Evolutionary conservation across 2,888 invertebrate genomes (phyloP).

Genomic region (Neoitamus cyanurus): DNA sequence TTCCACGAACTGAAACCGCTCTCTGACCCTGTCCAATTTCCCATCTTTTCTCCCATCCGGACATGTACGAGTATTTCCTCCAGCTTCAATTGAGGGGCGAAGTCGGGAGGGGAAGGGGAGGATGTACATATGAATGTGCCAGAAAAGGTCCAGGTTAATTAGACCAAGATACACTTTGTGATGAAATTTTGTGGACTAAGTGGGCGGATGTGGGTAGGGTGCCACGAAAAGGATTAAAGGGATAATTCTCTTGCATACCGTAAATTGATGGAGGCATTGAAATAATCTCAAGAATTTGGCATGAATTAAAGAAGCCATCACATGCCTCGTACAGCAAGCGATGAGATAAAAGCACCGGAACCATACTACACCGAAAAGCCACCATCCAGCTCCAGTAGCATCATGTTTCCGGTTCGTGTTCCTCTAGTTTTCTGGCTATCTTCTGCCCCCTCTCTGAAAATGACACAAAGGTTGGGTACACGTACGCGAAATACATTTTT

Average conservation of each 20-base stretch:
- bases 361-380: not conserved
- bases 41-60: not conserved
- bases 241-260: not conserved
- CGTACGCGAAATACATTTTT: conserved; percentile 5
- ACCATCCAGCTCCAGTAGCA: not conserved
- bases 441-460: not conserved
- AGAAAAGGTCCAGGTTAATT: not conserved
- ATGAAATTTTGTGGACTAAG: not conserved
- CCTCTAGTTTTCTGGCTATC: not conserved
- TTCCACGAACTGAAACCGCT: not conserved
- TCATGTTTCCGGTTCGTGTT: not conserved
- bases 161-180: not conserved
- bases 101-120: not conserved
- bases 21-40: not conserved
- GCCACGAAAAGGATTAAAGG: not conserved
- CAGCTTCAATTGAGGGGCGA: no score
- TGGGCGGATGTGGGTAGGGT: not conserved
- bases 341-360: not conserved
- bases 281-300: not conserved
- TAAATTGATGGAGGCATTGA: not conserved
- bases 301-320: not conserved
- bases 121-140: not conserved
- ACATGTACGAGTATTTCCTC: not conserved
- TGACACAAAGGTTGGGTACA: conserved; percentile 4
- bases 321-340: not conserved